Evolutionary conservation across 2,888 invertebrate genomes (phyloP).

Genomic region (Lomographa bimaculata): DNA sequence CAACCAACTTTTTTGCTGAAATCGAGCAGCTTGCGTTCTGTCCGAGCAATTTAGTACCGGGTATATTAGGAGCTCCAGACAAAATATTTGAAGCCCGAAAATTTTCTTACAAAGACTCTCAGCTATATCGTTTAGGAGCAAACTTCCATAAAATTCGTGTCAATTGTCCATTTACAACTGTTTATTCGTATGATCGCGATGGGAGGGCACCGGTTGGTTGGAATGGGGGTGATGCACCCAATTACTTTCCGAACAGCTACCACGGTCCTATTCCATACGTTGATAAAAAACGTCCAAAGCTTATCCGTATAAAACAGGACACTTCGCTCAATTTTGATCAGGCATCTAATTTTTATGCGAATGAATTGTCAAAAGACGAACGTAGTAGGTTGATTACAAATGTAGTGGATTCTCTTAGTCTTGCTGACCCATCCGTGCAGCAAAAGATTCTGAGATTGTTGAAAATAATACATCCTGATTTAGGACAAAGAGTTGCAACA

Average conservation of each 20-base stretch:
- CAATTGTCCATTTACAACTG: slow-evolving; percentile 91
- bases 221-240: slow-evolving; percentile 92
- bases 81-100: slow-evolving; percentile 92
- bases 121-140: slow-evolving; percentile 90
- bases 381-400: slow-evolving; percentile 89
- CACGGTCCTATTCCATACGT: slow-evolving; percentile 88
- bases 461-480: slow-evolving; percentile 9
- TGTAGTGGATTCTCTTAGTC: slow-evolving; percentile 87
- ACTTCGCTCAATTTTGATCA: slow-evolving; percentile 94
- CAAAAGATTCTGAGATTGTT: slow-evolving; percentile 12
- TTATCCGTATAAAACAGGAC: slow-evolving; percentile 83
- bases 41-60: slow-evolving; percentile 93
- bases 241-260: slow-evolving; percentile 97
- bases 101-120: slow-evolving; percentile 93
- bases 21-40: slow-evolving; percentile 94
- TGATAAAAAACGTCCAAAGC: slow-evolving; percentile 74
- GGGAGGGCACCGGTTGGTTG: slow-evolving; percentile 87
- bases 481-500: slow-evolving; percentile 14
- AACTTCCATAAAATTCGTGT: slow-evolving; percentile 95
- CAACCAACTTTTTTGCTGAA: slow-evolving; percentile 93
- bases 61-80: slow-evolving; percentile 94
- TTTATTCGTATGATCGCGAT: slow-evolving; percentile 91
- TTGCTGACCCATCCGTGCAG: slow-evolving; percentile 82
- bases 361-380: slow-evolving; percentile 88
- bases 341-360: slow-evolving; percentile 84